phyloP scores from a whole-genome alignment of 2,888 invertebrate genomes.

The Himalopsyche japonica region DNA sequence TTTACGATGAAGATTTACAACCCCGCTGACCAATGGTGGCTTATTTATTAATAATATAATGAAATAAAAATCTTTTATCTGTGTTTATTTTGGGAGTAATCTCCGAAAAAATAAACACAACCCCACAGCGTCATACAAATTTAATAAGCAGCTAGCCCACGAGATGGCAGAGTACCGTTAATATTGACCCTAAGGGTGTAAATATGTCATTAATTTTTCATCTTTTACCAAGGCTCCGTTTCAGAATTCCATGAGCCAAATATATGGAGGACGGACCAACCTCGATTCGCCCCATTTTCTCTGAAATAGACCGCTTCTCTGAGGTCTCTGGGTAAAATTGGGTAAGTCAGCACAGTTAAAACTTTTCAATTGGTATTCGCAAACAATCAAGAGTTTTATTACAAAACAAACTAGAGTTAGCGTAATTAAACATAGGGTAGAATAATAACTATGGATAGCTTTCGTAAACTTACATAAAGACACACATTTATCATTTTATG shows the following conservation, averaged over 20 bases:
- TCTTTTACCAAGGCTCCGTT: not conserved
- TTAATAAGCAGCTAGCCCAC: not conserved
- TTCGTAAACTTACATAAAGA: too few relatives aligned
- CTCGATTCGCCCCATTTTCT: not conserved
- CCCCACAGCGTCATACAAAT: not conserved
- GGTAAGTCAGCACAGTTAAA: not conserved
- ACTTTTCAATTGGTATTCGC: not conserved
- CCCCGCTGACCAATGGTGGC: not conserved
- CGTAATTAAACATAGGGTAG: too few relatives aligned
- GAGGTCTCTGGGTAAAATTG: not conserved
- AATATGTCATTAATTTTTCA: conserved; percentile 5
- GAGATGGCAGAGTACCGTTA: not conserved
- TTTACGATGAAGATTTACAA: not conserved
- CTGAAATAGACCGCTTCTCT: not conserved
- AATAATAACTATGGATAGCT: too few relatives aligned
- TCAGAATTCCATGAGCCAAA: not conserved
- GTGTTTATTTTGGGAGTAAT: not conserved
- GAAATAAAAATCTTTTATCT: not conserved
- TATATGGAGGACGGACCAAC: not conserved
- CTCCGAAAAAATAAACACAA: not conserved
- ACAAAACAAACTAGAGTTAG: too few relatives aligned
- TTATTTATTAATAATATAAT: not conserved
- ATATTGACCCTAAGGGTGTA: not conserved
- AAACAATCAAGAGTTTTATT: not conserved
- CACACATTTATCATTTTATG: too few relatives aligned